Percentiles rank a stretch among this genome's conserved stretches.
Conservation (phyloP, 2,113 vertebrate species). For the Pan troglodytes region NHGRI_mPanTro3-v2.1_pri NC_072403.2:153838001-153838500, state of each 20-base stretch:
- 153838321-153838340: not conserved
- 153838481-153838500: not conserved
- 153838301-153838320: not conserved
- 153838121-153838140: not conserved
- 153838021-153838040: not conserved
- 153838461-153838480: not conserved
- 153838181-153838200: not conserved
- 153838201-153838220: not conserved
- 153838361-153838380: not conserved
- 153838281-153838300: not conserved
- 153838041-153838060: not conserved
- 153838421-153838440: not conserved
- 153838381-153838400: not conserved
- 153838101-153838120: not conserved
- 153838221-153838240: not conserved
- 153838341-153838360: not conserved
- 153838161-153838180: not conserved
- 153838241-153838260: not conserved
- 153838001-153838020: conserved; percentile 1
- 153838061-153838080: not conserved
- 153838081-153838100: not conserved
- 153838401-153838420: not conserved
- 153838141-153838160: not conserved
- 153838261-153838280: no score
- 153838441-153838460: not conserved